These are phyloP conservation scores for Nipponia nippon DNA, from an alignment of 2,113 vertebrate species.

Conservation along the genomic window DNA sequence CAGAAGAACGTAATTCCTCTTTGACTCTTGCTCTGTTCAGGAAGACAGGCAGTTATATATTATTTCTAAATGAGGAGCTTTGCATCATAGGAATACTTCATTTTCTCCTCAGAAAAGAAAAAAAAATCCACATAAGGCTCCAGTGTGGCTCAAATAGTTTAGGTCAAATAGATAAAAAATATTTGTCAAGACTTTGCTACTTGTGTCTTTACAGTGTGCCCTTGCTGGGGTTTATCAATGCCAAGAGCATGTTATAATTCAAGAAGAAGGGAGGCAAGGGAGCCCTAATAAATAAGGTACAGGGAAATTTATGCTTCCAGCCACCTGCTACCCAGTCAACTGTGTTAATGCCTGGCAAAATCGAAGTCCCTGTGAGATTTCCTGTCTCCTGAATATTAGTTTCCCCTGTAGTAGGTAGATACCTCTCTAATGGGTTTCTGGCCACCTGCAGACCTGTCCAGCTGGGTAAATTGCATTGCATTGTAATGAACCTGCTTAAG, in stretches of 20 bases:
- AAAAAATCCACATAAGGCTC: neutral
- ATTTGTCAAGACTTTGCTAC: constrained; percentile 30
- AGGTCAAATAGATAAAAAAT: constrained; percentile 44
- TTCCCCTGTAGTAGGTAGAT: constrained; percentile 57
- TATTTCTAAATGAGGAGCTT: constrained; percentile 1
- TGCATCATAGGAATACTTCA: neutral
- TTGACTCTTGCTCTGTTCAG: constrained; percentile 1
- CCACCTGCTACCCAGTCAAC: constrained; percentile 69
- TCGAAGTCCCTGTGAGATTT: constrained; percentile 59
- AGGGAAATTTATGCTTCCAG: constrained; percentile 66
- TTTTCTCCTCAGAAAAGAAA: neutral
- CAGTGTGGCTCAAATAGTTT: neutral
- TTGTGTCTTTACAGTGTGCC: constrained; percentile 39
- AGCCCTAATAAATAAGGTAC: constrained; percentile 65
- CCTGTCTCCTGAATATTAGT: constrained; percentile 65
- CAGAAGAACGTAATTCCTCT: constrained; percentile 8
- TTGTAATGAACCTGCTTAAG: constrained; percentile 55
- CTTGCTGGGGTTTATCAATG: constrained; percentile 46
- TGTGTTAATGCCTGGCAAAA: constrained; percentile 64
- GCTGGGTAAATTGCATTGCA: constrained; percentile 55
- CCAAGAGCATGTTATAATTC: constrained; percentile 54
- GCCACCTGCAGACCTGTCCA: constrained; percentile 65
- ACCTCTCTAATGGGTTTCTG: constrained; percentile 62
- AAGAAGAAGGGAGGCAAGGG: constrained; percentile 51
- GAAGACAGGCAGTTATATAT: constrained; percentile 3